Percentiles rank a stretch among this genome's conserved stretches.
These are phyloP conservation scores for Malacoctenus gilli DNA, from an alignment of 2,797 vertebrate genomes.

Conservation along the genomic window DNA sequence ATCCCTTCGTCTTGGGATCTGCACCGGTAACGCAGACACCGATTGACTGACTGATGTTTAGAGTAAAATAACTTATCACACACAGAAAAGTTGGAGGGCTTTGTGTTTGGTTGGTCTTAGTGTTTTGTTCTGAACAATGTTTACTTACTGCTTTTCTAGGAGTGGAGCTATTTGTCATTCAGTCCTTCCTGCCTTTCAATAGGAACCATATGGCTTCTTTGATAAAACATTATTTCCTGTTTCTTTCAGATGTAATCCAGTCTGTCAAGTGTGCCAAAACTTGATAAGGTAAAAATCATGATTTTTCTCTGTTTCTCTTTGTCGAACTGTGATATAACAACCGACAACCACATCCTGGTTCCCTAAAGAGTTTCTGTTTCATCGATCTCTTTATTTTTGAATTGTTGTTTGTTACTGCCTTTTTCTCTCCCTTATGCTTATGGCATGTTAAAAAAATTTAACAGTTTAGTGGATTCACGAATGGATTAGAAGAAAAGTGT, in stretches of 20 bases:
- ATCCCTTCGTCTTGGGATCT: constrained; percentile 87
- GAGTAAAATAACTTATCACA: constrained; percentile 22
- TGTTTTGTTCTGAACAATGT: no score
- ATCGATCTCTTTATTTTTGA: background rate
- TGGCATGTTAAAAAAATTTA: background rate
- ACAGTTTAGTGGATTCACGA: background rate
- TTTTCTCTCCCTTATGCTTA: background rate
- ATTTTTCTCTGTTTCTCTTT: background rate
- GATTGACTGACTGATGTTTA: background rate
- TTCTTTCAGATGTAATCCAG: constrained; percentile 86
- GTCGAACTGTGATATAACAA: background rate
- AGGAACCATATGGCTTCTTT: constrained; percentile 35
- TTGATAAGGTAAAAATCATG: constrained; percentile 87
- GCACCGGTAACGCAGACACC: constrained; percentile 85
- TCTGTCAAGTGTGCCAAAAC: constrained; percentile 94
- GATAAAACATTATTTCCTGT: constrained; percentile 56
- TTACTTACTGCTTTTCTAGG: constrained; percentile 33
- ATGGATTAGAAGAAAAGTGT: background rate
- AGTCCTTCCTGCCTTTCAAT: constrained; percentile 54
- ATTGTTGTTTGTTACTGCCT: background rate
- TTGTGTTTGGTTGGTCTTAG: no score
- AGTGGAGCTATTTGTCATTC: constrained; percentile 41
- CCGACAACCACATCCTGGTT: background rate
- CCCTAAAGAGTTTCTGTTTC: background rate
- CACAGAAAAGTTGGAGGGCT: constrained; percentile 10